Percentiles rank a stretch among this genome's conserved stretches.
Evolutionary conservation across 2,797 vertebrate genomes (phyloP).

Genomic region (Channallabes apus): DNA sequence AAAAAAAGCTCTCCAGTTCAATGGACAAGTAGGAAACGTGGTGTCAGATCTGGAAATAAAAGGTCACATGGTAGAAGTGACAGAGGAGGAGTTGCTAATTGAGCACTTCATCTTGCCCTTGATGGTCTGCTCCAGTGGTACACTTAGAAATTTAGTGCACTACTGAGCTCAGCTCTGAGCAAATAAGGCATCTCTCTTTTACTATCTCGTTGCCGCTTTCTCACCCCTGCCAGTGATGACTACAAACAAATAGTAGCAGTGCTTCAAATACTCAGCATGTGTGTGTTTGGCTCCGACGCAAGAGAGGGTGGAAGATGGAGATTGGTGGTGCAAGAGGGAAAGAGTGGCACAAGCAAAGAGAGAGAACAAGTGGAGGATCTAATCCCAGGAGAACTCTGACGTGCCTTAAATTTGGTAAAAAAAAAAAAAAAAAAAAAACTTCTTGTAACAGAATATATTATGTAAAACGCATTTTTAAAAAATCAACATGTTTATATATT

Average conservation of each 20-base stretch:
- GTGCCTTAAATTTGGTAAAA: background rate
- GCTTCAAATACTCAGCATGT: conserved; percentile 46
- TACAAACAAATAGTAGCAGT: conserved; percentile 50
- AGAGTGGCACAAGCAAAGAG: conserved; percentile 22
- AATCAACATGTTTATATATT: background rate
- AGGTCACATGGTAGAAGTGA: background rate
- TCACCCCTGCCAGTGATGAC: conserved; percentile 42
- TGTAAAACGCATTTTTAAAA: background rate
- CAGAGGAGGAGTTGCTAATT: conserved; percentile 5
- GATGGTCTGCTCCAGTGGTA: conserved; percentile 31
- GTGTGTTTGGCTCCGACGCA: conserved; percentile 33
- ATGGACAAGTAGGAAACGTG: background rate
- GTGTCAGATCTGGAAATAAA: conserved; percentile 2
- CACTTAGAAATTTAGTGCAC: conserved; percentile 30
- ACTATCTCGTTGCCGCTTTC: conserved; percentile 21
- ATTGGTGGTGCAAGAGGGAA: background rate
- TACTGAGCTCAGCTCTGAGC: conserved; percentile 33
- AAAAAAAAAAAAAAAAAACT: no score
- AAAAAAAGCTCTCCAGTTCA: background rate
- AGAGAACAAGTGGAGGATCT: conserved; percentile 3
- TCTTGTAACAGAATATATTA: background rate
- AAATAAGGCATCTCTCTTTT: conserved; percentile 23
- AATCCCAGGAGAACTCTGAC: background rate
- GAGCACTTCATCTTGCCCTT: conserved; percentile 27
- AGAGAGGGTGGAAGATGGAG: conserved; percentile 9